These are phyloP conservation scores for Notamacropus eugenii DNA, from an alignment of 2,797 vertebrate species.

Conservation along the genomic window DNA sequence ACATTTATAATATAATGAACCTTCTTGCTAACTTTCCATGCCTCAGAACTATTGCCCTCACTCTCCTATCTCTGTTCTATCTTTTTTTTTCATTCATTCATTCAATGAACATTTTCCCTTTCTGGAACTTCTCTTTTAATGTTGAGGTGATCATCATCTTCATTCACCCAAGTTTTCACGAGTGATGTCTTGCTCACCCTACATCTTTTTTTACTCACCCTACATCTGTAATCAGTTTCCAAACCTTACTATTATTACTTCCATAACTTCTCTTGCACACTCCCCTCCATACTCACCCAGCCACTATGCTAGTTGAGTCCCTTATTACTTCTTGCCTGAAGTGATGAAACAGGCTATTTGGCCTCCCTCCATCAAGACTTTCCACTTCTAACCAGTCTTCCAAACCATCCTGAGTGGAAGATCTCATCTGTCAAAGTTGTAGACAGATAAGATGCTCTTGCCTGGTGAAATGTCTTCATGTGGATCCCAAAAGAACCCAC, in stretches of 20 bases:
- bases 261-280: not conserved
- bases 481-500: constrained; percentile 96
- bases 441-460: constrained; percentile 94
- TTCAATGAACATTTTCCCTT: not conserved
- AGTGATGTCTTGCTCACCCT: not conserved
- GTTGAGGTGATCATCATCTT: not conserved
- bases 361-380: not conserved
- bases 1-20: not conserved
- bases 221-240: not conserved
- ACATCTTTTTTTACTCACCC: not conserved
- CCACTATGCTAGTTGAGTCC: not conserved
- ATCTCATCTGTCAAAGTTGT: constrained; percentile 95
- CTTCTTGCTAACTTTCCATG: not conserved
- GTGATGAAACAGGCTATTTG: not conserved
- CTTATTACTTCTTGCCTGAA: not conserved
- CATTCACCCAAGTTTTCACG: not conserved
- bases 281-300: not conserved
- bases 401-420: constrained; percentile 96
- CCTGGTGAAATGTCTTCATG: constrained; percentile 92
- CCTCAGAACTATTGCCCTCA: not conserved
- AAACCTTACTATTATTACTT: not conserved
- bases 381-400: constrained; percentile 84
- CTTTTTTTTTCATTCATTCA: not conserved
- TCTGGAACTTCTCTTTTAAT: not conserved
- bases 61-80: not conserved